phyloP scores from a whole-genome alignment of 2,113 vertebrate genomes.

The Martes martes region DNA sequence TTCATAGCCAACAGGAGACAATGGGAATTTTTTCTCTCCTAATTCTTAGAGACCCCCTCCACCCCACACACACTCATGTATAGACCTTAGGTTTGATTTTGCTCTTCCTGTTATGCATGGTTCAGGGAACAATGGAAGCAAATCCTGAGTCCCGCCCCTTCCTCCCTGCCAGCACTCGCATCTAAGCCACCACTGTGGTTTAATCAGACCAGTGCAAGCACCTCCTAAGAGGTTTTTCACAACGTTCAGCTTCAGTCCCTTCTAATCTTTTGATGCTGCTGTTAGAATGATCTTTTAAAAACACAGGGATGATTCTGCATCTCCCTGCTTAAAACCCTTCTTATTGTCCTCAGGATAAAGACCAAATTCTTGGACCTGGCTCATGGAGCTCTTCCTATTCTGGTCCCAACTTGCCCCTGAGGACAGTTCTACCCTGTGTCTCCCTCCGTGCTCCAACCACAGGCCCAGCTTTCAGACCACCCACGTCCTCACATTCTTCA shows the following conservation, averaged over 20 bases:
- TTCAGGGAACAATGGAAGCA: not conserved
- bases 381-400: not conserved
- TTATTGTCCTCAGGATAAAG: constrained; percentile 9
- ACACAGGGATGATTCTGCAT: not conserved
- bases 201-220: not conserved
- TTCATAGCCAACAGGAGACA: constrained; percentile 26
- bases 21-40: constrained; percentile 42
- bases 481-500: not conserved
- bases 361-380: not conserved
- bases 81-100: constrained; percentile 42
- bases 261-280: not conserved
- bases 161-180: not conserved
- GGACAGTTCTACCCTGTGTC: not conserved
- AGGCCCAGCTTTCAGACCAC: not conserved
- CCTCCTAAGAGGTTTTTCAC: not conserved
- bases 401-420: not conserved
- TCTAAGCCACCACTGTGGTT: not conserved
- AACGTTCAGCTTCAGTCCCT: not conserved
- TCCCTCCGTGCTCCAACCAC: not conserved
- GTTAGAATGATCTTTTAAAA: constrained; percentile 29
- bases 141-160: not conserved
- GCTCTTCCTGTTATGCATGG: not conserved
- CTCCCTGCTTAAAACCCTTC: constrained; percentile 2
- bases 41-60: not conserved
- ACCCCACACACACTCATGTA: not conserved